A percentile compares a stretch with the other conserved stretches of the same genome.
Conservation (phyloP, 2,113 vertebrate species). For the Hypomesus transpacificus region DNA sequence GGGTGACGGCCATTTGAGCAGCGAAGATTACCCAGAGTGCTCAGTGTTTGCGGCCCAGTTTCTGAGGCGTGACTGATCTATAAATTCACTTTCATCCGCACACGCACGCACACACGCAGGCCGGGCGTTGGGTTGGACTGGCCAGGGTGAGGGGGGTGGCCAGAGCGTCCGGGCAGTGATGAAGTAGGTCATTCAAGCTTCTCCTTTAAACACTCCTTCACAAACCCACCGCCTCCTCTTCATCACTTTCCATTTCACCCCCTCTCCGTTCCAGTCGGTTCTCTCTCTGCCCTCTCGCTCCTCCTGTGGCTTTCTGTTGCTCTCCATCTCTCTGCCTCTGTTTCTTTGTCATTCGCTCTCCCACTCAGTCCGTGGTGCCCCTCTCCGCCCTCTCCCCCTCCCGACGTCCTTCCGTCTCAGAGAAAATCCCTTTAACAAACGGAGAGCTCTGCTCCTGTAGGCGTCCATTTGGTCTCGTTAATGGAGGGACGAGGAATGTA, state of each 20-base stretch:
- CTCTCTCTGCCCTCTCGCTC: constrained; percentile 20
- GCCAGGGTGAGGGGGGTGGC: constrained; percentile 37
- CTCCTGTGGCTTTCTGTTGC: background rate
- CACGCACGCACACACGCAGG: constrained; percentile 3
- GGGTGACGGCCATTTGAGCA: constrained; percentile 35
- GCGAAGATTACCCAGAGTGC: constrained; percentile 31
- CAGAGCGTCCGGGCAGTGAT: constrained; percentile 30
- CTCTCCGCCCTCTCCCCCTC: background rate
- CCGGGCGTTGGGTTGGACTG: constrained; percentile 37
- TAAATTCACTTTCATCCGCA: constrained; percentile 42
- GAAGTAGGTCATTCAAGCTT: constrained; percentile 52
- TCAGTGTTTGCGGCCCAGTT: constrained; percentile 38
- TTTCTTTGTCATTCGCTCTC: background rate
- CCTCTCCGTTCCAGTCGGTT: background rate
- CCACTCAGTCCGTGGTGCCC: background rate
- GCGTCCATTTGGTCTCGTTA: constrained; percentile 60
- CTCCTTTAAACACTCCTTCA: constrained; percentile 16
- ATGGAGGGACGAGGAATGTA: constrained; percentile 58
- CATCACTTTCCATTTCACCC: background rate
- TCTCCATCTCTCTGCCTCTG: background rate
- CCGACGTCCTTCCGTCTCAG: constrained; percentile 34
- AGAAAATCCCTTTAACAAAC: constrained; percentile 59
- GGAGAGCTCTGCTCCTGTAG: constrained; percentile 44
- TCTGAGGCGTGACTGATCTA: constrained; percentile 43
- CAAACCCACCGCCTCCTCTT: constrained; percentile 15